Conservation (phyloP, 2,113 vertebrate genomes). For the Dipodomys stephensi region DNA sequence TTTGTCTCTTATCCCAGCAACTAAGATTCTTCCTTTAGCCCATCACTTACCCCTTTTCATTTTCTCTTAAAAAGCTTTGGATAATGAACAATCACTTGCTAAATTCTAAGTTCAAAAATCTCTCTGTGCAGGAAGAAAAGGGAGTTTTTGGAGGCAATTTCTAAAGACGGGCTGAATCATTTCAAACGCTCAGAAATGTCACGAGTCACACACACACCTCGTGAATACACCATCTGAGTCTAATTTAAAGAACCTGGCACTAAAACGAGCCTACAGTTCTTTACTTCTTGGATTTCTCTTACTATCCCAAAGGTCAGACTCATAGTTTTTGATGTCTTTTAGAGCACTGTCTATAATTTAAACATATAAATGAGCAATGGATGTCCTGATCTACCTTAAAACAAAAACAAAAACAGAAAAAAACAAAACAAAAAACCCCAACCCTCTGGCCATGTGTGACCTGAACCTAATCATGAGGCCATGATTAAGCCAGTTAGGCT, state of each 20-base stretch:
- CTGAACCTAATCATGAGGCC: not conserved
- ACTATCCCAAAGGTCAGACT: not conserved
- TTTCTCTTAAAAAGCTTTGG: slow-evolving; percentile 70
- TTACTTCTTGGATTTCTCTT: slow-evolving; percentile 41
- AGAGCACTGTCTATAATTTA: not conserved
- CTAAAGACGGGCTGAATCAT: slow-evolving; percentile 10
- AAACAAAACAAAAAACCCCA: no score
- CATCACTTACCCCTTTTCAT: slow-evolving; percentile 39
- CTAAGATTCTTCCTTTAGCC: slow-evolving; percentile 45
- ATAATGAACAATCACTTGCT: slow-evolving; percentile 72
- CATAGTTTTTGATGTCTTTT: not conserved
- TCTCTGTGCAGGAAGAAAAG: slow-evolving; percentile 64
- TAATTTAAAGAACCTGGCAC: slow-evolving; percentile 31
- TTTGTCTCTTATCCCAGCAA: slow-evolving; percentile 68
- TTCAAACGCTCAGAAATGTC: slow-evolving; percentile 59
- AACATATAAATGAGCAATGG: slow-evolving; percentile 3
- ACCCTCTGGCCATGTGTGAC: not conserved
- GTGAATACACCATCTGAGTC: not conserved
- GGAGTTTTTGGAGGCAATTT: slow-evolving; percentile 45
- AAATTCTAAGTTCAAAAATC: slow-evolving; percentile 79
- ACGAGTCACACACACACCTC: slow-evolving; percentile 37
- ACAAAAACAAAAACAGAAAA: no score
- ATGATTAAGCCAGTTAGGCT: not conserved
- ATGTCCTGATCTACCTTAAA: not conserved
- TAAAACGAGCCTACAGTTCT: slow-evolving; percentile 17